Base-by-base conservation (phyloP, 1,140 invertebrate species). In the Coptotermes formosanus region DNA sequence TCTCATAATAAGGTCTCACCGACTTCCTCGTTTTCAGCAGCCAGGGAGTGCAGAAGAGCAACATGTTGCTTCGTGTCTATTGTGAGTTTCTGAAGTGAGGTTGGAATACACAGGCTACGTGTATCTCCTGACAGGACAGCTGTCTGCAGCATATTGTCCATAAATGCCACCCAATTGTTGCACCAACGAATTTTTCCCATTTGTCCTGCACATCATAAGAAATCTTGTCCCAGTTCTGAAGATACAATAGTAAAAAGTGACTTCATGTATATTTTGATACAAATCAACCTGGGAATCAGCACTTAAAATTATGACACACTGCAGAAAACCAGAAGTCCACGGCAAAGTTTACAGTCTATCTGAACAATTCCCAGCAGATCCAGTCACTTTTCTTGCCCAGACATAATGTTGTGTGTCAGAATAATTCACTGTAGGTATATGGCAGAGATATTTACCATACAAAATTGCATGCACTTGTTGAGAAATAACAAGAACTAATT, bases 81-180 rank as follows among this genome's bases (percentile, higher is more conserved):
- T 12, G 94, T 92, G 2, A 98, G 88, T 86, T 94, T 95, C 82
- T 94, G 93, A 55, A 99, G 96, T 87, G 95, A 94, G 0, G 96
- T 98, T 3, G 98, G 98, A 1, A 99, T 94, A 88, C 95, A 94
- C 0, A 99, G 92, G 32, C 94, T 93, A 87, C 96, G 91, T 0
- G 95, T 94, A 88, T 97, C 95, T n/a, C 93, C 91, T 45, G 93
- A 93, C 1, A 98, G 89, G 82, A 98, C 95, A 87, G 95, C 94
- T 87, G 98, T 94, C 90, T 99, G 98, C 30, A 99, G 91, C 94
- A 99, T 96, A 30, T 95, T 97, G 90, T 99, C 98, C 93, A 99
- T 94, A 90, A 98, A 99, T 0, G 97, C 94, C 0, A 98, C 94
- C 97, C 97, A 99, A 90, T 98, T 98, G 88, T 95, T 94, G 25